A percentile compares a stretch with the other conserved stretches of the same genome.
phyloP scores from a whole-genome alignment of 2,797 vertebrate species.

The Pangasius mekongensis region DNA sequence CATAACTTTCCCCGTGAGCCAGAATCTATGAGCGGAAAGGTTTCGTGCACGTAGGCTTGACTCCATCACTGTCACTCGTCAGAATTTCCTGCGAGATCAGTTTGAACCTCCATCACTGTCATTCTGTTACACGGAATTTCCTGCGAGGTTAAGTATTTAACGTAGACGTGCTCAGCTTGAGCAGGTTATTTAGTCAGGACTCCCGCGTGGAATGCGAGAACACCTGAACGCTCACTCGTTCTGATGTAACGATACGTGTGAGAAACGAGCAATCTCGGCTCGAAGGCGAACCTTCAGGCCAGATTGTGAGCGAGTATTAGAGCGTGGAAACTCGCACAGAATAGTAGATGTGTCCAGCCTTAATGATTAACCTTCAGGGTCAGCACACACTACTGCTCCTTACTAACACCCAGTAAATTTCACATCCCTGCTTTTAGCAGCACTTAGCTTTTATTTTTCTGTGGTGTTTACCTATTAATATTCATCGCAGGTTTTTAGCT shows the following conservation, averaged over 20 bases:
- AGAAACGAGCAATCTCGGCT: slow-evolving; percentile 1
- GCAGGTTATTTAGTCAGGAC: background rate
- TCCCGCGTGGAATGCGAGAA: background rate
- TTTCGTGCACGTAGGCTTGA: background rate
- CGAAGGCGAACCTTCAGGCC: background rate
- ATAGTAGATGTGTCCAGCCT: slow-evolving; percentile 22
- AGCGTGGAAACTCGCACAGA: slow-evolving; percentile 24
- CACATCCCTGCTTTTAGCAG: background rate
- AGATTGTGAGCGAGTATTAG: slow-evolving; percentile 7
- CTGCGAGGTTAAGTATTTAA: background rate
- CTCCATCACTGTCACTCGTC: background rate
- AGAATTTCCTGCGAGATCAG: background rate
- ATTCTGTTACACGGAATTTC: background rate
- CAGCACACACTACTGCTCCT: slow-evolving; percentile 9
- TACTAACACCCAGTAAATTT: background rate
- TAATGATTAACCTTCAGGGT: slow-evolving; percentile 44
- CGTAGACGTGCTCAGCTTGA: background rate
- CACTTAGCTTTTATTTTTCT: background rate
- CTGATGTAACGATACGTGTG: slow-evolving; percentile 7
- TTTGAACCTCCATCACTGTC: background rate
- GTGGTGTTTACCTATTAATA: background rate
- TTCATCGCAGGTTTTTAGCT: background rate
- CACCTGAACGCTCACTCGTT: background rate
- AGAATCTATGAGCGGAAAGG: background rate
- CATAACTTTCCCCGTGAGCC: background rate